phyloP scores from a whole-genome alignment of 2,888 invertebrate species.

The Conomelus anceps region DNA sequence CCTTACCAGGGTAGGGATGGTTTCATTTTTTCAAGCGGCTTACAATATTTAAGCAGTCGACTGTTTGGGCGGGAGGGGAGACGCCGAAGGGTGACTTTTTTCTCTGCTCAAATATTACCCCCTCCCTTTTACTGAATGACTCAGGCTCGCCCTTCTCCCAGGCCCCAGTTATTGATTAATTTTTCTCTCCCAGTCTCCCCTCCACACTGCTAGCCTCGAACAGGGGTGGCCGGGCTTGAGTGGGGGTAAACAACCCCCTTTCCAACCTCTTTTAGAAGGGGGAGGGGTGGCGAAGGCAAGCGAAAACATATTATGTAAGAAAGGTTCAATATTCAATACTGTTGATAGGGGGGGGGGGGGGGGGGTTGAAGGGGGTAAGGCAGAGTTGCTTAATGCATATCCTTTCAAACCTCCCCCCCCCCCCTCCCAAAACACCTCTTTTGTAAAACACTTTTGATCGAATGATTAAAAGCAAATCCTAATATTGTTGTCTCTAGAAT shows the following conservation, averaged over 20 bases:
- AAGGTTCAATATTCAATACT: background rate
- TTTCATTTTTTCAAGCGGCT: background rate
- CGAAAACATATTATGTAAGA: background rate
- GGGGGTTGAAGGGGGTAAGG: background rate
- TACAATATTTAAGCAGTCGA: background rate
- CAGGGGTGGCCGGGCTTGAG: background rate
- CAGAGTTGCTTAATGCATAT: background rate
- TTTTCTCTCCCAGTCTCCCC: background rate
- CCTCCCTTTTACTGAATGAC: background rate
- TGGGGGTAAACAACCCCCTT: background rate
- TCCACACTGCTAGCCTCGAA: background rate
- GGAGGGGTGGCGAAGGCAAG: background rate
- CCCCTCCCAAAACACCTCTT: too few relatives aligned
- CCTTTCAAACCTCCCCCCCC: background rate
- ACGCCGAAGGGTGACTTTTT: conserved; percentile 1
- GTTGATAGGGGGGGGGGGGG: background rate
- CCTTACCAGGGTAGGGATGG: background rate
- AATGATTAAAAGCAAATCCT: too few relatives aligned
- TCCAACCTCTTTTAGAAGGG: background rate
- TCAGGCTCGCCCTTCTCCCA: background rate
- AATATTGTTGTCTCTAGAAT: too few relatives aligned
- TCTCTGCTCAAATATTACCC: background rate
- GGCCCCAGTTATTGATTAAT: background rate
- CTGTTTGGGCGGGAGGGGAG: background rate
- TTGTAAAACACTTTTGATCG: too few relatives aligned